Evolutionary conservation across 2,113 vertebrate species (phyloP).

Genomic region (Neolamprologus sp.): DNA sequence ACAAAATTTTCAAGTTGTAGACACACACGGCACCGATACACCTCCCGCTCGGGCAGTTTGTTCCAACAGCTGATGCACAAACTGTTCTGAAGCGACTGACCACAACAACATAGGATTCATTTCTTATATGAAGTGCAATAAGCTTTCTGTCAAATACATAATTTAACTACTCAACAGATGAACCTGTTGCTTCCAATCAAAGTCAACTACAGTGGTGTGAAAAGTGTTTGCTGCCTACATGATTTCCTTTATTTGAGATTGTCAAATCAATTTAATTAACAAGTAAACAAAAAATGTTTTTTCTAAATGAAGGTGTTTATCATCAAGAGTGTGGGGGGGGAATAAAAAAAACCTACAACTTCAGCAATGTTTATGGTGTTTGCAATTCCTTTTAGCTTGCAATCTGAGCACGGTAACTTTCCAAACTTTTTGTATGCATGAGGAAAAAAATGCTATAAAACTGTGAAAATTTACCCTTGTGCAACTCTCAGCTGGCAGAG

Average conservation of each 20-base stretch:
- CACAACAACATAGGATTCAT: neutral
- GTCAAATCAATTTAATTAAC: neutral
- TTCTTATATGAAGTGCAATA: neutral
- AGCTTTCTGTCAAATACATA: neutral
- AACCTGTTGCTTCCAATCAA: neutral
- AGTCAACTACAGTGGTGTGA: neutral
- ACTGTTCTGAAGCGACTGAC: neutral
- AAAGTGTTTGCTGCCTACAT: neutral
- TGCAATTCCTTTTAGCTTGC: neutral
- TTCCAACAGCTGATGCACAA: neutral
- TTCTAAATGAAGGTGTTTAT: neutral
- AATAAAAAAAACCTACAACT: accelerated
- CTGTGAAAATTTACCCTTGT: constrained; percentile 50
- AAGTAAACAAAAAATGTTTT: neutral
- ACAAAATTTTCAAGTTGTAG: neutral
- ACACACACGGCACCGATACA: neutral
- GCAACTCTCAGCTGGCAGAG: constrained; percentile 42
- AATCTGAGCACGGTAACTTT: neutral
- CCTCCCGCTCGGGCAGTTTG: neutral
- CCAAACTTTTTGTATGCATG: neutral
- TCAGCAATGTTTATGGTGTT: neutral
- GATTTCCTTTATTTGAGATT: neutral
- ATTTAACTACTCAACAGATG: neutral
- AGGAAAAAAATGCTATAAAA: neutral
- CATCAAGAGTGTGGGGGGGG: neutral